Evolutionary conservation across 30 jellyfish, hydroid and myxozoan species (phyloP), one percentile per base, ranked within the genome.

Genomic region (Catostylus mosaicus): DNA sequence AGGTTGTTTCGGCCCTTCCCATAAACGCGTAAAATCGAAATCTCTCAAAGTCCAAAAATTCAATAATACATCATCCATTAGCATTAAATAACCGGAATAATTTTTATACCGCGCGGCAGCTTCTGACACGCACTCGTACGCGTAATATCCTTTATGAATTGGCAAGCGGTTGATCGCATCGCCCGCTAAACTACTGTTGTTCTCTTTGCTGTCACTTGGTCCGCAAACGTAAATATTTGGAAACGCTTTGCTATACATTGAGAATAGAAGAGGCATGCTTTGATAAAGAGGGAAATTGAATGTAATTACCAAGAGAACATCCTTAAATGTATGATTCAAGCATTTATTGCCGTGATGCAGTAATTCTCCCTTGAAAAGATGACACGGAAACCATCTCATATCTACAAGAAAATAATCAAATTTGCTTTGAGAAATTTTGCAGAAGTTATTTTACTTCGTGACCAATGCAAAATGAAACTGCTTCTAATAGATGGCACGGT

Each of bases 1-100:
- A 6, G 99, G 99, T 52, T 62, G 51, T 35, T 82, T 83, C 23
- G 99, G 99, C 0, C 99, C 97, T 66, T 95, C 99, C 97, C 97
- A 95, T 4, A 95, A 67, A 38, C 83, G 80, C 24, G 46, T 50
- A 18, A 61, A 38, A 73, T 95, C 92, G 47, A 88, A 51, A 19
- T 50, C 60, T 7, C 18, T 32, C 52, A 95, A 47, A 0, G 91
- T 88, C 99, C 99, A 95, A 38, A 62, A 85, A 50, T 95, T 89
- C 62, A 95, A 38, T 56, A 95, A 20, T 29, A 95, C 92, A 73
- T 95, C 99, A 64, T 95, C 99, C 88, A 77, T 95, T 1, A 89
- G 80, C 30, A 88, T 52, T 9, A 95, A 50, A 72, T 88, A 88
- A 0, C 99, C 99, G 2, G 83, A 40, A 76, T 78, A 95, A 30